Percentiles rank a stretch among this genome's conserved stretches.
Evolutionary conservation across 1,140 invertebrate species (phyloP).

Genomic region (Ceratosolen solmsi): DNA sequence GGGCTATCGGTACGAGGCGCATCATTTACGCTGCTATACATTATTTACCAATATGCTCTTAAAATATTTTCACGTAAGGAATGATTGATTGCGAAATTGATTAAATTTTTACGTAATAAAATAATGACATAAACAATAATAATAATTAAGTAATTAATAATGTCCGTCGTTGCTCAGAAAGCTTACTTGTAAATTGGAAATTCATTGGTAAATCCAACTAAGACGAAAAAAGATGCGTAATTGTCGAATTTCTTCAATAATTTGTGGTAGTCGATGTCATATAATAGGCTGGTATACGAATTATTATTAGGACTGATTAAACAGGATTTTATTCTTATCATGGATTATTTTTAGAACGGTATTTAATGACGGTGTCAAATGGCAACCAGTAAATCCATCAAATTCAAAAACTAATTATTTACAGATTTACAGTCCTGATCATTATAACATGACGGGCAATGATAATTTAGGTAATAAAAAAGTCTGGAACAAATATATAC

Average conservation of each 20-base stretch:
- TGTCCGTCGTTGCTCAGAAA: not conserved
- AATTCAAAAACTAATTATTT: not conserved
- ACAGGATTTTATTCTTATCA: too few relatives aligned
- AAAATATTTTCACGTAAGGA: too few relatives aligned
- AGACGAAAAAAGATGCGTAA: not conserved
- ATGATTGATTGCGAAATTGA: too few relatives aligned
- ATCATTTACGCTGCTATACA: too few relatives aligned
- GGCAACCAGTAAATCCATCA: not conserved
- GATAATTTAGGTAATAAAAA: slow-evolving; percentile 9
- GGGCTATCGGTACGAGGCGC: too few relatives aligned
- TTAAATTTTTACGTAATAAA: too few relatives aligned
- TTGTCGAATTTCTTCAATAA: slow-evolving; percentile 5
- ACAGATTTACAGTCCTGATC: not conserved
- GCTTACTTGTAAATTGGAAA: too few relatives aligned
- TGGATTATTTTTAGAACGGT: slow-evolving; percentile 7
- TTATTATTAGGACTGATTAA: too few relatives aligned
- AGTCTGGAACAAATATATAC: slow-evolving; percentile 14
- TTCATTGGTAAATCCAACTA: not conserved
- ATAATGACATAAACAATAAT: too few relatives aligned
- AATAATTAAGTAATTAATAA: slow-evolving; percentile 12
- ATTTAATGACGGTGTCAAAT: not conserved
- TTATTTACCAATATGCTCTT: too few relatives aligned
- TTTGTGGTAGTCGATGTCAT: slow-evolving; percentile 21
- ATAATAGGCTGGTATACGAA: slow-evolving; percentile 18
- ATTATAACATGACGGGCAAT: slow-evolving; percentile 7